phyloP scores from a whole-genome alignment of 2,888 invertebrate species.

The Ctena decussata region DNA sequence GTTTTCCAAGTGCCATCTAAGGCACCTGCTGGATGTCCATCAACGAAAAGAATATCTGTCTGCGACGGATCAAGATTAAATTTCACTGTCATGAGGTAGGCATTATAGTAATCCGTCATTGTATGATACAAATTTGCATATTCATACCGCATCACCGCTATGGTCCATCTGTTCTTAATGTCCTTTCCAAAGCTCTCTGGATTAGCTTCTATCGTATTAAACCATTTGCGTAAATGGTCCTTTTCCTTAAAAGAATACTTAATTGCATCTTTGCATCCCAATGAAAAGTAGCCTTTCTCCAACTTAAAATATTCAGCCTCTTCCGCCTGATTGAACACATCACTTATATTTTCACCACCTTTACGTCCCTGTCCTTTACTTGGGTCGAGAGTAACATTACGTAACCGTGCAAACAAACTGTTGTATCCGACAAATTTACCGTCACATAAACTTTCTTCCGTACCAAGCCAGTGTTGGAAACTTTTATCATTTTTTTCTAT shows the following conservation, averaged over 20 bases:
- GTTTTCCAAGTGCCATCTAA: conserved; percentile 82
- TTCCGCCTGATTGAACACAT: conserved; percentile 75
- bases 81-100: conserved; percentile 75
- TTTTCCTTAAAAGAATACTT: conserved; percentile 48
- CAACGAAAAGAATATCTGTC: conserved; percentile 81
- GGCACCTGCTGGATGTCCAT: conserved; percentile 83
- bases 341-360: conserved; percentile 72
- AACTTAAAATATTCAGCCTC: conserved; percentile 71
- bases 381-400: conserved; percentile 66
- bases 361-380: conserved; percentile 46
- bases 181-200: too few relatives aligned
- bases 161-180: conserved; percentile 56
- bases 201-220: conserved; percentile 11
- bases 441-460: conserved; percentile 37
- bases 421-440: conserved; percentile 60
- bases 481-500: background rate
- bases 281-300: conserved; percentile 70
- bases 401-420: conserved; percentile 59
- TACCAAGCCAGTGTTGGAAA: background rate
- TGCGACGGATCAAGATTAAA: conserved; percentile 70
- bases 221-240: conserved; percentile 69
- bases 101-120: conserved; percentile 83
- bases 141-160: conserved; percentile 81
- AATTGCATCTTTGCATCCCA: conserved; percentile 59
- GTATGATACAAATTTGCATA: conserved; percentile 84